Conservation (phyloP, 1,140 invertebrate species). For the Listronotus oregonensis region DNA sequence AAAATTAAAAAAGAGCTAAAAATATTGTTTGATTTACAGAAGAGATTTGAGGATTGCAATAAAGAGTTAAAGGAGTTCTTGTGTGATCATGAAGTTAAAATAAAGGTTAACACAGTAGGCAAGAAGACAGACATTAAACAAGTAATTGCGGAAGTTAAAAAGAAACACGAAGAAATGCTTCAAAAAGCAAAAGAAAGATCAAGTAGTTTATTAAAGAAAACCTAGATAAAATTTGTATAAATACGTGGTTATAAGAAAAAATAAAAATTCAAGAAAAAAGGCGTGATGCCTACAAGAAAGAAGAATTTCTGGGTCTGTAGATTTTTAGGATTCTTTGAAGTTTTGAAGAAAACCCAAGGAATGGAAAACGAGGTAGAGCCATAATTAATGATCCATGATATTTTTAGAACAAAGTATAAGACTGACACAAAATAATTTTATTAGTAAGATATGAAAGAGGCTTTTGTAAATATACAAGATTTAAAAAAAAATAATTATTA, state of each 20-base stretch:
- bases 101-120: slow-evolving; percentile 1
- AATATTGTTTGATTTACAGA: slow-evolving; percentile 49
- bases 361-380: too few relatives aligned
- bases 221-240: background rate
- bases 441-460: too few relatives aligned
- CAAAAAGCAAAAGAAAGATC: slow-evolving; percentile 19
- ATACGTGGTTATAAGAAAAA: background rate
- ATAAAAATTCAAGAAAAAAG: too few relatives aligned
- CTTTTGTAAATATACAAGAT: too few relatives aligned
- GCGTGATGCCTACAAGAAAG: background rate
- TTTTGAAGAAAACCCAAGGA: too few relatives aligned
- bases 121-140: slow-evolving; percentile 31
- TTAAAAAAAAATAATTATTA: too few relatives aligned
- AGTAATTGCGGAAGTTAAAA: slow-evolving; percentile 24
- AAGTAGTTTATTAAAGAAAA: background rate
- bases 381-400: too few relatives aligned
- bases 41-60: slow-evolving; percentile 42
- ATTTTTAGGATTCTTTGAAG: too few relatives aligned
- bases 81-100: slow-evolving; percentile 12
- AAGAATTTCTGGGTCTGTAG: slow-evolving; percentile 4
- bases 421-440: too few relatives aligned
- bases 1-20: slow-evolving; percentile 48
- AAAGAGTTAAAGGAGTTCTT: slow-evolving; percentile 37
- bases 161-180: slow-evolving; percentile 20
- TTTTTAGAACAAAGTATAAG: too few relatives aligned